Base-by-base conservation (phyloP, 2,113 vertebrate genomes). In the Oreocharis arfaki region DNA sequence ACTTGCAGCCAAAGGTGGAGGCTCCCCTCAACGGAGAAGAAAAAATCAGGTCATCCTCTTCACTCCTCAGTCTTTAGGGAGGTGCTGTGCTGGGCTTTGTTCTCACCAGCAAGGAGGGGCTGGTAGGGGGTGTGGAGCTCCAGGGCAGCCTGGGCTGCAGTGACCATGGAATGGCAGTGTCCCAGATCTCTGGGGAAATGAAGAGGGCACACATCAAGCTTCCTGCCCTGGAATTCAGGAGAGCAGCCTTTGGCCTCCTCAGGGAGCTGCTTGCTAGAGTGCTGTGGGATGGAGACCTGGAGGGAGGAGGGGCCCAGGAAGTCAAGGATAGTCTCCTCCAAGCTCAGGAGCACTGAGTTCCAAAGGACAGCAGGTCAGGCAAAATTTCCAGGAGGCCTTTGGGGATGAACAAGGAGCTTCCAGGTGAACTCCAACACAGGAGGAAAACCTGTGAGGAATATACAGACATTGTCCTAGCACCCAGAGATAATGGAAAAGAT, bases 1-100 rank as follows among this genome's bases (percentile, higher is more conserved):
- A 50, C 3, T 39, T 4, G 2, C 7, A 44, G 6, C 9, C 47
- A 33, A 9, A 3, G 6, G 14, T 14, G 6, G 23, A 47, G 16
- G 17, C 9, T 12, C 13, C 6, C 5, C 5, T 16, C 41, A 18
- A 32, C 1, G 47, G 13, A 33, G 26, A 14, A 70, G 22, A 49
- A 78, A 24, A 91, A 65, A 49, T 65, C 23, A 77, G 46, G 27
- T 4, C 9, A 26, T 30, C 8, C 6, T 89, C 35, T 83, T 91
- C n/a, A 27, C 17, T 79, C 14, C 9, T 57, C 10, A 41, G 0
- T 59, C 33, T 84, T 23, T 42, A 18, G 11, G 30, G 46, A 60
- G 23, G 6, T 46, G 44, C 23, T 65, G 24, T 22, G 20, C 20
- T 52, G 27, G 68, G 28, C 9, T 35, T 52, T 37, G 23, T 1